Evolutionary conservation across 2,888 invertebrate genomes (phyloP).

Genomic region (Busseola fusca): DNA sequence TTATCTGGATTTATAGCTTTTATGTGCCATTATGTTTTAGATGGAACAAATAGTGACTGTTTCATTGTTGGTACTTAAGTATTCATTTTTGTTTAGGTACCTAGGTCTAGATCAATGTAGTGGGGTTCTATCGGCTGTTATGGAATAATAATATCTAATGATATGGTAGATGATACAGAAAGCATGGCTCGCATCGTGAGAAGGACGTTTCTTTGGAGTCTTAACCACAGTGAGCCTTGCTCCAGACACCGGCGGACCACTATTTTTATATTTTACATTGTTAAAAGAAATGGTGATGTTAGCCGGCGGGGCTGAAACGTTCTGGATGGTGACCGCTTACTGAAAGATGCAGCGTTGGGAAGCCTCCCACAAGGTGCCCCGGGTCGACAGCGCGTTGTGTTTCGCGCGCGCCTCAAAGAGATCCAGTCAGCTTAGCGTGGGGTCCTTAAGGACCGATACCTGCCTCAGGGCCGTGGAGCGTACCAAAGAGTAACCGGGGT

Average conservation of each 20-base stretch:
- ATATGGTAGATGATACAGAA: background rate
- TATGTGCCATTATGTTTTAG: constrained; percentile 28
- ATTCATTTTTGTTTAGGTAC: background rate
- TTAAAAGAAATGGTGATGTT: too few species aligned
- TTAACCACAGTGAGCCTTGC: background rate
- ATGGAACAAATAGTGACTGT: constrained; percentile 22
- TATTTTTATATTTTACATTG: background rate
- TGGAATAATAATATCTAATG: background rate
- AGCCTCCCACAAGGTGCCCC: too few species aligned
- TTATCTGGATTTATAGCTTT: background rate
- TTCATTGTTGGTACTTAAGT: background rate
- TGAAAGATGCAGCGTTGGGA: too few species aligned
- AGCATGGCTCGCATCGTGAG: background rate
- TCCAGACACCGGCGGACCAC: background rate
- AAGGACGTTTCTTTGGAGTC: background rate
- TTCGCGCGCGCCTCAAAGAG: too few species aligned
- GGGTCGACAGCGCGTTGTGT: too few species aligned
- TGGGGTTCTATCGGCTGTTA: background rate
- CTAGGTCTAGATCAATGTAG: background rate
- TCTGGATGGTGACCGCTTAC: too few species aligned
- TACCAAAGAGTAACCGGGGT: too few species aligned
- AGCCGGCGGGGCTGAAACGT: too few species aligned
- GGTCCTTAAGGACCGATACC: too few species aligned
- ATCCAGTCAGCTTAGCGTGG: too few species aligned
- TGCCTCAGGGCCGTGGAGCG: too few species aligned